A percentile compares a stretch with the other conserved stretches of the same genome.
These are phyloP conservation scores for Sminthurinus signatus DNA, from an alignment of 1,140 invertebrate genomes.

Conservation along the genomic window DNA sequence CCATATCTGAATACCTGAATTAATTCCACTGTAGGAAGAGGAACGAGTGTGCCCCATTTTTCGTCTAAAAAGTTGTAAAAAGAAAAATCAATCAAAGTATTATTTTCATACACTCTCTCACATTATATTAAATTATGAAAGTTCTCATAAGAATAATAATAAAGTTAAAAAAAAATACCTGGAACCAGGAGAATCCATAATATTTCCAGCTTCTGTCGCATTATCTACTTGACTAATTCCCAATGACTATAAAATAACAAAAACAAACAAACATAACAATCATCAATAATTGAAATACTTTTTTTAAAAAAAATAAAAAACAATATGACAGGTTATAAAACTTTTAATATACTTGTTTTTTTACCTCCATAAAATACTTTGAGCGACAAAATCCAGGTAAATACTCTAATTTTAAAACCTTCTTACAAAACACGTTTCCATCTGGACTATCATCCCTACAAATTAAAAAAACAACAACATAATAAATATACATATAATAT, in stretches of 20 bases:
- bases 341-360: too few relatives aligned
- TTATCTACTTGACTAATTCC: conserved; percentile 32
- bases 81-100: too few relatives aligned
- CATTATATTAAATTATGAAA: too few relatives aligned
- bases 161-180: conserved; percentile 13
- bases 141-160: too few relatives aligned
- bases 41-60: conserved; percentile 18
- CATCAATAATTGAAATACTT: too few relatives aligned
- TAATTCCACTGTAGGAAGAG: conserved; percentile 23
- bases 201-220: conserved; percentile 27
- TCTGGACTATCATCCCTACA: conserved; percentile 35
- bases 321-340: too few relatives aligned
- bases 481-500: too few relatives aligned
- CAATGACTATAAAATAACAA: background rate
- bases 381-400: conserved; percentile 34
- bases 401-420: conserved; percentile 33
- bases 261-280: too few relatives aligned
- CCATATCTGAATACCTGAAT: conserved; percentile 15
- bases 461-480: too few relatives aligned
- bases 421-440: conserved; percentile 25
- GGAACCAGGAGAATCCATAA: conserved; percentile 10
- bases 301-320: too few relatives aligned
- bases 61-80: conserved; percentile 7
- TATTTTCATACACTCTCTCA: too few relatives aligned
- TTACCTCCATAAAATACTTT: conserved; percentile 15